Evolutionary conservation across 2,797 vertebrate genomes (phyloP), one percentile per base, ranked within the genome.

Genomic region (Cynodonichthys magdalenae): DNA sequence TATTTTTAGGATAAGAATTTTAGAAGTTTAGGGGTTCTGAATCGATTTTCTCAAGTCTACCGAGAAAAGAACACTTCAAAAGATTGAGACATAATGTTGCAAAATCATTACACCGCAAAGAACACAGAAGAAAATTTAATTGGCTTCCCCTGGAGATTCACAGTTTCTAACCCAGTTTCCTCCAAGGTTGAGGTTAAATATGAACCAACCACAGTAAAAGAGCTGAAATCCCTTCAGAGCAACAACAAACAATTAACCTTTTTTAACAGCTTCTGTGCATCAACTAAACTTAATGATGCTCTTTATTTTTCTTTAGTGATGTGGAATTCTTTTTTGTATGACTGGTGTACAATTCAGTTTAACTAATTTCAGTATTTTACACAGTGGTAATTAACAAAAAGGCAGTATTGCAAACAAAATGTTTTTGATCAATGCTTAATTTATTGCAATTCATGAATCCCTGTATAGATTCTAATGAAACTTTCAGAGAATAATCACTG

Each of bases 171-270:
- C 63, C 39, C 50, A 52, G 54, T 62, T 77, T 79, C 79, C 71
- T 72, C 64, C 47, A 58, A 79, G 80, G 73, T 74, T 71, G 68
- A 87, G 86, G 76, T 86, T 82, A 83, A 86, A 79, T 67, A 83
- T 71, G 87, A 79, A 85, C 74, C 80, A 81, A 87, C 84, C 71
- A 84, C 61, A 86, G 78, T 81, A 84, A 88, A 81, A 67, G 24
- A 79, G 44, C 50, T 69, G 58, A 83, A 74, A 76, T 61, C n/a
- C 64, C 74, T 76, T 74, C 59, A 52, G 68, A 75, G 72, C 75
- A 53, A 62, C 55, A 48, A 69, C 53, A 34, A 60, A 57, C 69
- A 73, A 89, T 81, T 24, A 69, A 66, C 58, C 15, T 74, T 73
- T 74, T 76, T 36, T 28, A 59, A 55, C 57, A 31, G 49, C 51